A percentile compares a stretch with the other conserved stretches of the same genome.
Evolutionary conservation across 2,888 invertebrate genomes (phyloP).

Genomic region (Clistopyga incitator): DNA sequence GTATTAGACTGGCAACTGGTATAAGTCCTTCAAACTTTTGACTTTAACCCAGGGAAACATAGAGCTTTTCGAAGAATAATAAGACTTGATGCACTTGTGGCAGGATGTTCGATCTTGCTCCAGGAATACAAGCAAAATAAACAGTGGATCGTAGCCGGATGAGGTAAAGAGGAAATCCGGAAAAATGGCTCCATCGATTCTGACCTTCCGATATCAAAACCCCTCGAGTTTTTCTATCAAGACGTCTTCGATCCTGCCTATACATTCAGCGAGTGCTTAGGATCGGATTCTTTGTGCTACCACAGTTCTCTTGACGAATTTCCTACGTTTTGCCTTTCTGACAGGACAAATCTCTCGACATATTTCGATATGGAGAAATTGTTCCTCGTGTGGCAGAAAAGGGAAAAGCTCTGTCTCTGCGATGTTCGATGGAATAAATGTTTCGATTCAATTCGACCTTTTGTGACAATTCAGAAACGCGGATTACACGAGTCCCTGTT

Average conservation of each 20-base stretch:
- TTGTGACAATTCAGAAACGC: background rate
- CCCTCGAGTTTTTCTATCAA: slow-evolving; percentile 28
- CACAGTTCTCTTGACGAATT: slow-evolving; percentile 19
- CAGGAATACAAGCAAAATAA: slow-evolving; percentile 56
- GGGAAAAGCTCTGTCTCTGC: background rate
- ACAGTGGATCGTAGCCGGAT: slow-evolving; percentile 1
- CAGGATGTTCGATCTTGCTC: slow-evolving; percentile 31
- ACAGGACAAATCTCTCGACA: background rate
- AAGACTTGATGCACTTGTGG: slow-evolving; percentile 52
- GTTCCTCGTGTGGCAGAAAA: background rate
- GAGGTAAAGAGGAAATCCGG: slow-evolving; percentile 32
- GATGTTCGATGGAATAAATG: background rate
- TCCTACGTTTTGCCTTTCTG: slow-evolving; percentile 3
- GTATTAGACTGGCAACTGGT: slow-evolving; percentile 39
- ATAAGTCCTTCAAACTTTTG: slow-evolving; percentile 58
- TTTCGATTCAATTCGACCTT: background rate
- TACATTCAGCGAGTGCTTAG: slow-evolving; percentile 24
- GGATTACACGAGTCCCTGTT: background rate
- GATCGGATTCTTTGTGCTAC: background rate
- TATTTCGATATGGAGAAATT: background rate
- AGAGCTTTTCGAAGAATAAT: slow-evolving; percentile 53
- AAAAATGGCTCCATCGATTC: slow-evolving; percentile 51
- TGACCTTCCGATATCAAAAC: slow-evolving; percentile 28
- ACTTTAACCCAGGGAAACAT: slow-evolving; percentile 37
- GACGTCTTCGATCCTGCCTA: slow-evolving; percentile 43